phyloP scores from a whole-genome alignment of 2,797 vertebrate species.

The Rallus crepitans region DNA sequence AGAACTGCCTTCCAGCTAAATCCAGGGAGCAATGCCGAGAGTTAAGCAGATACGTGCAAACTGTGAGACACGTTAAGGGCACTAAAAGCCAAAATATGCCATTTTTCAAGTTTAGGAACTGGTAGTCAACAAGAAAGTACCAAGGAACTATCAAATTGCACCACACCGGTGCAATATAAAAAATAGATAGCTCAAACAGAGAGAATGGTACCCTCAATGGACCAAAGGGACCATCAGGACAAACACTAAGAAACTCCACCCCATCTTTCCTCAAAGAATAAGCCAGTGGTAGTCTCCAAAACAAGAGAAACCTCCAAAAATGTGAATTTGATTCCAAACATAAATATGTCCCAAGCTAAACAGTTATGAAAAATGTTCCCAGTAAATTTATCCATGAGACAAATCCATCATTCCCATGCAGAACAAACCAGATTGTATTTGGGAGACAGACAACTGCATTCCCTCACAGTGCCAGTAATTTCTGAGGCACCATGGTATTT shows the following conservation, averaged over 20 bases:
- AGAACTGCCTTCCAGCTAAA: constrained; percentile 53
- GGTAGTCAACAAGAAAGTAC: not conserved
- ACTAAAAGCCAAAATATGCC: not conserved
- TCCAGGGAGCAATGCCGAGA: accelerated
- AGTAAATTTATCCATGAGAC: not conserved
- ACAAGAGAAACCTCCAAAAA: not conserved
- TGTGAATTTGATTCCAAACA: constrained; percentile 4
- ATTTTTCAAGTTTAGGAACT: not conserved
- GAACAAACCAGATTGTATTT: not conserved
- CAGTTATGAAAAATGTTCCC: constrained; percentile 23
- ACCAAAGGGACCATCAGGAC: not conserved
- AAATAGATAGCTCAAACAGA: not conserved
- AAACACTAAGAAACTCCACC: not conserved
- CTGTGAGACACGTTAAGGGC: not conserved
- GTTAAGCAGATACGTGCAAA: not conserved
- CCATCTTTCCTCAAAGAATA: not conserved
- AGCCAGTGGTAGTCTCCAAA: not conserved
- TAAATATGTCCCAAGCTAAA: constrained; percentile 7
- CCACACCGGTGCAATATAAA: not conserved
- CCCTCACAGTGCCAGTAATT: not conserved
- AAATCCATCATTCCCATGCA: constrained; percentile 39
- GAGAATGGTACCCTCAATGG: not conserved
- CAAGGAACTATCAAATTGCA: not conserved
- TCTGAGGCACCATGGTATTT: constrained; percentile 19
- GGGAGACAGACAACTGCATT: not conserved